Conservation (phyloP, 2,113 vertebrate genomes). For the Corydoras maculifer region DNA sequence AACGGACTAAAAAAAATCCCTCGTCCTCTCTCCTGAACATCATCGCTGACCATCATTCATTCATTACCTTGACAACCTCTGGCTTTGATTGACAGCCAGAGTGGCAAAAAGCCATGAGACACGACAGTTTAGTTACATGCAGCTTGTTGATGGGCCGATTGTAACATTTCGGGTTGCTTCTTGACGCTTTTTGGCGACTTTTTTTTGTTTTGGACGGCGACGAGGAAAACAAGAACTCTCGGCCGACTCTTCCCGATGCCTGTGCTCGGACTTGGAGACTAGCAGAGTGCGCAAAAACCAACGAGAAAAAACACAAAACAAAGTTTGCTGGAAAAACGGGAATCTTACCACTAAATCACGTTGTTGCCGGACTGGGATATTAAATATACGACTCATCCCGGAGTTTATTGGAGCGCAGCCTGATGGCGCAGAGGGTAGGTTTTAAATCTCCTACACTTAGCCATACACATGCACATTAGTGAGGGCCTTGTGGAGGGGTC, state of each 20-base stretch:
- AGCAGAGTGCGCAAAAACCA: slow-evolving; percentile 39
- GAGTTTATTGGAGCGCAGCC: slow-evolving; percentile 99
- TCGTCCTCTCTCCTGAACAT: slow-evolving; percentile 95
- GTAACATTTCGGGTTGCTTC: slow-evolving; percentile 88
- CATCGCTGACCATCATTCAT: slow-evolving; percentile 98
- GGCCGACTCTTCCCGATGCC: slow-evolving; percentile 75
- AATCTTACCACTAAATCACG: slow-evolving; percentile 87
- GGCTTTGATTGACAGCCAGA: slow-evolving; percentile 99
- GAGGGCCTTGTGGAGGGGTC: slow-evolving; percentile 72
- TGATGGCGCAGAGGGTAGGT: slow-evolving; percentile 99
- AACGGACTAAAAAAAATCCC: slow-evolving; percentile 86
- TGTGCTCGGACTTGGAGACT: slow-evolving; percentile 76
- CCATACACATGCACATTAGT: slow-evolving; percentile 84
- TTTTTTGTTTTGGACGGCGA: slow-evolving; percentile 61
- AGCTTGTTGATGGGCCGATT: slow-evolving; percentile 98
- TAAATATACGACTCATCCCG: slow-evolving; percentile 96
- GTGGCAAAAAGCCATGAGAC: slow-evolving; percentile 99
- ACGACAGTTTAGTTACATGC: slow-evolving; percentile 99
- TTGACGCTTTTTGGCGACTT: slow-evolving; percentile 56
- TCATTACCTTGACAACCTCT: slow-evolving; percentile 99
- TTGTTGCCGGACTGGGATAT: slow-evolving; percentile 90
- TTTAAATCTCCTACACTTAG: slow-evolving; percentile 90
- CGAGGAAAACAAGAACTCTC: slow-evolving; percentile 75
- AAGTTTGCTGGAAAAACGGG: slow-evolving; percentile 75
- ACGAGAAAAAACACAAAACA: slow-evolving; percentile 69